Conservation (phyloP, 1,140 invertebrate species). For the Lethrus apterus region DNA sequence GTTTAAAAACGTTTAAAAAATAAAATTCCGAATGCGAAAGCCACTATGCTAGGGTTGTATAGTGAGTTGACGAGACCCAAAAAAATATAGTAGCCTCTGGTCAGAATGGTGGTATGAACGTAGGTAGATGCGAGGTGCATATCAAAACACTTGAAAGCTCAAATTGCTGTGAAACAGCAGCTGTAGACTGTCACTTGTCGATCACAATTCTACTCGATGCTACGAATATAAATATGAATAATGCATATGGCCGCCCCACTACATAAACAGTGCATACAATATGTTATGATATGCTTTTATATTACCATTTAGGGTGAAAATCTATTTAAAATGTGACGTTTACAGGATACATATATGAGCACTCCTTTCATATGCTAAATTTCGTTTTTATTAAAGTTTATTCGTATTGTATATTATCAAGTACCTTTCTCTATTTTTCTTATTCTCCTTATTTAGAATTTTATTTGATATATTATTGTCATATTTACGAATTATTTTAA, state of each 20-base stretch:
- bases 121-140: slow-evolving; percentile 18
- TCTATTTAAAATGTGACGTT: slow-evolving; percentile 40
- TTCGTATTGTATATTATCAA: not conserved
- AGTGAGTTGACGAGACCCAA: slow-evolving; percentile 8
- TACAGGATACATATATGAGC: slow-evolving; percentile 35
- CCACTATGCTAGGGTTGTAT: no score
- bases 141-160: slow-evolving; percentile 28
- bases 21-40: no score
- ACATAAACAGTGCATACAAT: slow-evolving; percentile 34
- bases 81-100: no score
- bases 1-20: not conserved
- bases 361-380: slow-evolving; percentile 38
- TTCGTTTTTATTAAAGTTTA: slow-evolving; percentile 21
- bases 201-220: slow-evolving; percentile 33
- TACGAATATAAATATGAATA: slow-evolving; percentile 38
- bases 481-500: no score
- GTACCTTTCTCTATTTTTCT: not conserved
- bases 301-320: slow-evolving; percentile 36
- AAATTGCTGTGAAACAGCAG: slow-evolving; percentile 33
- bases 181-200: slow-evolving; percentile 40
- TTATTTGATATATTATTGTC: no score
- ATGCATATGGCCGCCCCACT: slow-evolving; percentile 34
- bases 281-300: slow-evolving; percentile 37
- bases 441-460: not conserved
- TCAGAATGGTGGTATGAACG: slow-evolving; percentile 5